Percentiles rank a stretch among this genome's conserved stretches.
These are phyloP conservation scores for Cyanoramphus novaezelandiae DNA, from an alignment of 2,113 vertebrate species.

Conservation along the genomic window DNA sequence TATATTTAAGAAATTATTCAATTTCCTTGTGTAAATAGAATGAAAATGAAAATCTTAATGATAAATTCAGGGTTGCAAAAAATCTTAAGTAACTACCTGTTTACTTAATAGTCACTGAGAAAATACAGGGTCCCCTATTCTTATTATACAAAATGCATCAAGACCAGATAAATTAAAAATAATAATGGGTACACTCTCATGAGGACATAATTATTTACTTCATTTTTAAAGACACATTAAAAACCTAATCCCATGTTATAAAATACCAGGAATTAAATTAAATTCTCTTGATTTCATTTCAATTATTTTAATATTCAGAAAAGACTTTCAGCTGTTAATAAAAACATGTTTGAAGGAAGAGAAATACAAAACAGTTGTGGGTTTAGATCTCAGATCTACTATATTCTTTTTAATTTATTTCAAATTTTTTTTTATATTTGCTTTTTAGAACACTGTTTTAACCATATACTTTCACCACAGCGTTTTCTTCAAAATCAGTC, in stretches of 20 bases:
- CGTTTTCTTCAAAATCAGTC: not conserved
- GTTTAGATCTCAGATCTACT: not conserved
- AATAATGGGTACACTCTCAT: not conserved
- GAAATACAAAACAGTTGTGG: not conserved
- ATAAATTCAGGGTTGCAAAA: not conserved
- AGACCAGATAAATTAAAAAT: not conserved
- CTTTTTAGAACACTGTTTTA: not conserved
- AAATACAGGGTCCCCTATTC: not conserved
- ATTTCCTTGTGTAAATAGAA: not conserved
- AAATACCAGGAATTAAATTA: not conserved
- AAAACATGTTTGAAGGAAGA: not conserved
- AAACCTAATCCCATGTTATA: not conserved
- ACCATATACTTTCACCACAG: not conserved
- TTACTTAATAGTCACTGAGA: not conserved
- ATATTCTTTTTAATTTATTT: not conserved
- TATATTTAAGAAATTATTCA: not conserved
- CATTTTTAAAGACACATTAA: not conserved
- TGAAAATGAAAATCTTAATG: not conserved
- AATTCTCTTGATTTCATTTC: not conserved
- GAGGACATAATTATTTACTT: not conserved
- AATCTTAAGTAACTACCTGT: not conserved
- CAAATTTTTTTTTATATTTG: not conserved
- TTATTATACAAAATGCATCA: not conserved
- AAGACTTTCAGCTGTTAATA: not conserved
- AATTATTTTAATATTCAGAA: not conserved